A percentile compares a stretch with the other conserved stretches of the same genome.
Evolutionary conservation across 2,113 vertebrate species (phyloP).

Genomic region (Corapipo altera): DNA sequence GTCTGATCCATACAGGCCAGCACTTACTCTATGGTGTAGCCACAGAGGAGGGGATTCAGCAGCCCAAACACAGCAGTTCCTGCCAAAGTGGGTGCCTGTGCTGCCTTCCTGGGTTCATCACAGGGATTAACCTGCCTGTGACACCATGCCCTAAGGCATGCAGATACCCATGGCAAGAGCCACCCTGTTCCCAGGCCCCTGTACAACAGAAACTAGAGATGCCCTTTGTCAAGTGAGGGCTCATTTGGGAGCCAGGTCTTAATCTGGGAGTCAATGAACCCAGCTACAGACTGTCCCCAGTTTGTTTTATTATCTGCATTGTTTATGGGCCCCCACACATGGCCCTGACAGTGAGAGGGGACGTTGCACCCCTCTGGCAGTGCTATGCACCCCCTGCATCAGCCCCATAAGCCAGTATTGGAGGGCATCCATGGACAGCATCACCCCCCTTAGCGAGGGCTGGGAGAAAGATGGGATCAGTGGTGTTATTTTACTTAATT

Average conservation of each 20-base stretch:
- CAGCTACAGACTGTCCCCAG: neutral
- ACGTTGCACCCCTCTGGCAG: neutral
- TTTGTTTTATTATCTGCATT: neutral
- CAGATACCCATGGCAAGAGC: neutral
- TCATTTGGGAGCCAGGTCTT: neutral
- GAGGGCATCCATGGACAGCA: neutral
- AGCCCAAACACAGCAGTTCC: neutral
- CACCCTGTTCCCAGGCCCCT: neutral
- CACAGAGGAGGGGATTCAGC: neutral
- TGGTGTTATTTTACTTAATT: slow-evolving; percentile 66
- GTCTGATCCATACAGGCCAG: neutral
- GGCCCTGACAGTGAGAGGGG: rapidly evolving
- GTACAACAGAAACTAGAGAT: rapidly evolving
- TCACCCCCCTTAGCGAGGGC: neutral
- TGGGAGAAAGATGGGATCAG: neutral
- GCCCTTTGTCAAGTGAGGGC: neutral
- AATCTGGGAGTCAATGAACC: neutral
- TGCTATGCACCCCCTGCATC: neutral
- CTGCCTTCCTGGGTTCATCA: neutral
- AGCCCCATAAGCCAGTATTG: neutral
- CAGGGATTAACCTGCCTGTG: neutral
- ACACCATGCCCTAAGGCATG: neutral
- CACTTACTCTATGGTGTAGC: neutral
- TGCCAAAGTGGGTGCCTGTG: neutral
- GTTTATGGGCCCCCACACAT: neutral